phyloP scores from a whole-genome alignment of 1,140 invertebrate genomes.

The Whitmania pigra region DNA sequence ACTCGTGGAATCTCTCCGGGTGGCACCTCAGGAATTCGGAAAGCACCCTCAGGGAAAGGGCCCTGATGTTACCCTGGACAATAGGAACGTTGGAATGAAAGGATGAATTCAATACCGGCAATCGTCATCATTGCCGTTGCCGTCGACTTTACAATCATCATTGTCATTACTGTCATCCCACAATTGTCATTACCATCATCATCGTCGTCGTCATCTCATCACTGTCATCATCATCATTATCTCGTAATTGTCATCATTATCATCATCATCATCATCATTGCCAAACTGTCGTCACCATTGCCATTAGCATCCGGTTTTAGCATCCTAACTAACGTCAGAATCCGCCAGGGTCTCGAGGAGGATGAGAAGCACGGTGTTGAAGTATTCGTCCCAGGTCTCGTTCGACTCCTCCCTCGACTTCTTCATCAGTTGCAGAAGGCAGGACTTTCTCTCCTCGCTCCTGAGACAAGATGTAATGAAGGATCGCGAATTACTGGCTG shows the following conservation, averaged over 20 bases:
- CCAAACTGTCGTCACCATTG: too few relatives aligned
- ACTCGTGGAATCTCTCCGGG: slow-evolving; percentile 62
- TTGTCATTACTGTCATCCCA: too few relatives aligned
- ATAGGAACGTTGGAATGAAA: slow-evolving; percentile 18
- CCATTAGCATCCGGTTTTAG: neutral
- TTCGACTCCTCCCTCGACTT: slow-evolving; percentile 40
- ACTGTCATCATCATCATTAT: too few relatives aligned
- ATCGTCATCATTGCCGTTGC: too few relatives aligned
- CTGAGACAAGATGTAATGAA: slow-evolving; percentile 24
- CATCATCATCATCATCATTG: too few relatives aligned
- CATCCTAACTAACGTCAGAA: slow-evolving; percentile 48
- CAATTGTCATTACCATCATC: too few relatives aligned
- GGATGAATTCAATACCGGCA: neutral
- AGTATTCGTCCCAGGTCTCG: slow-evolving; percentile 47
- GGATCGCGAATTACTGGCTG: too few relatives aligned
- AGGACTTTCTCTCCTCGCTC: slow-evolving; percentile 41
- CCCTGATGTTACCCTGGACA: slow-evolving; percentile 43
- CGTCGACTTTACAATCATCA: too few relatives aligned
- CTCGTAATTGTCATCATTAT: too few relatives aligned
- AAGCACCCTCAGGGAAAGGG: slow-evolving; percentile 60
- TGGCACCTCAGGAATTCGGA: slow-evolving; percentile 68
- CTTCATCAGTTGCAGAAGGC: slow-evolving; percentile 41
- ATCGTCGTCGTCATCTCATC: too few relatives aligned
- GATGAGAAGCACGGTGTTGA: slow-evolving; percentile 58
- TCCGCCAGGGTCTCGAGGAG: slow-evolving; percentile 59